These are phyloP conservation scores for Formica selysi DNA, from an alignment of 1,140 invertebrate genomes.

Conservation along the genomic window DNA sequence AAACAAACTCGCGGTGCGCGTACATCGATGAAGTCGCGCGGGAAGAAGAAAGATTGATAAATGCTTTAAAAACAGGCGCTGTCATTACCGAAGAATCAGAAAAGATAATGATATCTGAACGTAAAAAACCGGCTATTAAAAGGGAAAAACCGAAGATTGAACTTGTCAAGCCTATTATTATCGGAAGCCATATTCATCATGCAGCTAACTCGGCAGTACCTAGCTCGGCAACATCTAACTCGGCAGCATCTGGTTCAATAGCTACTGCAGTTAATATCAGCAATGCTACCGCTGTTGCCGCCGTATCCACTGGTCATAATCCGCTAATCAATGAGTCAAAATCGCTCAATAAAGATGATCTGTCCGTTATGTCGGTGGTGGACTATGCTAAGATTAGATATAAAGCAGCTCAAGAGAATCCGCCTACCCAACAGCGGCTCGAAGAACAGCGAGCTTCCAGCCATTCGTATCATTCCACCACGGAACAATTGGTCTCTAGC, in stretches of 20 bases:
- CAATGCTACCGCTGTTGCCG: slow-evolving; percentile 59
- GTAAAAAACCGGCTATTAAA: slow-evolving; percentile 79
- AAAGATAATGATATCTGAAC: slow-evolving; percentile 55
- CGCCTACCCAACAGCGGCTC: slow-evolving; percentile 86
- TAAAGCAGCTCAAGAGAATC: slow-evolving; percentile 87
- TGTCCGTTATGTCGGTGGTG: slow-evolving; percentile 86
- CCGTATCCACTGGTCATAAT: slow-evolving; percentile 57
- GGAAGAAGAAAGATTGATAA: slow-evolving; percentile 92
- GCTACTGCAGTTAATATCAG: slow-evolving; percentile 79
- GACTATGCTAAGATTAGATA: slow-evolving; percentile 90
- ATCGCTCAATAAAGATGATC: slow-evolving; percentile 77
- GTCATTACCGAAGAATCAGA: slow-evolving; percentile 88
- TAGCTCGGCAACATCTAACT: slow-evolving; percentile 34
- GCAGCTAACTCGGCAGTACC: slow-evolving; percentile 69
- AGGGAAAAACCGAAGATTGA: slow-evolving; percentile 82
- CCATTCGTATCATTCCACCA: slow-evolving; percentile 44
- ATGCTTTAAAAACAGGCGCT: slow-evolving; percentile 92
- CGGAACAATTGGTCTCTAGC: slow-evolving; percentile 78
- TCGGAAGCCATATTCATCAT: slow-evolving; percentile 74
- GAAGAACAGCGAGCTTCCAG: slow-evolving; percentile 86
- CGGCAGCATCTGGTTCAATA: slow-evolving; percentile 71
- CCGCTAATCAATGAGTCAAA: slow-evolving; percentile 44
- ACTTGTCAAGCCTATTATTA: slow-evolving; percentile 80
- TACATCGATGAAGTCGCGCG: slow-evolving; percentile 90
- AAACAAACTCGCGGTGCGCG: slow-evolving; percentile 70